Percentiles rank a stretch among this genome's conserved stretches.
Conservation (phyloP, 2,113 vertebrate genomes). For the Pandion haliaetus region DNA sequence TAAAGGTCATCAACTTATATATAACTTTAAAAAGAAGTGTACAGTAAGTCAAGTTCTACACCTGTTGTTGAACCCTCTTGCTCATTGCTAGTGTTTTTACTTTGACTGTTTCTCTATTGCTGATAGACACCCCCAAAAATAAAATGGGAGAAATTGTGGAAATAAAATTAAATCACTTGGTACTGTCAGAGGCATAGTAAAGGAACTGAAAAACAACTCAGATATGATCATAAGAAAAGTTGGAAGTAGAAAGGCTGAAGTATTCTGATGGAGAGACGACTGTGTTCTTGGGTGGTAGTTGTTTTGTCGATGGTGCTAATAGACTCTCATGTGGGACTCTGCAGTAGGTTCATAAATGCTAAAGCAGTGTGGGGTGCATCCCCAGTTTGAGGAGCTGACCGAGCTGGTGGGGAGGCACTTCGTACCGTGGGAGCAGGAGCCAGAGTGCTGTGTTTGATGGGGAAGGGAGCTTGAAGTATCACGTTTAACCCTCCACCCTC, state of each 20-base stretch:
- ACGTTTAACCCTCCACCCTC: neutral
- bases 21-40: neutral
- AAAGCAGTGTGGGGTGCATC: neutral
- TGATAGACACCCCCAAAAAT: neutral
- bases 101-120: neutral
- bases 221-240: neutral
- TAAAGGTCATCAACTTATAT: constrained; percentile 13
- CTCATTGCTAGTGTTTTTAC: neutral
- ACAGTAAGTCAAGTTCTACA: neutral
- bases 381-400: neutral
- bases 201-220: neutral
- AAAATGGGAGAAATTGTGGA: neutral
- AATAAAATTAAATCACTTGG: neutral
- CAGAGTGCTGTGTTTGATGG: fast-evolving
- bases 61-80: neutral
- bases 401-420: neutral
- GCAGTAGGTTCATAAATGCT: fast-evolving
- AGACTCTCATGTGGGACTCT: neutral
- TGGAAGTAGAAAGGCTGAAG: neutral
- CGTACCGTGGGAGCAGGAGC: neutral
- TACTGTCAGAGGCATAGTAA: neutral
- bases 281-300: neutral
- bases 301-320: neutral
- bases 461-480: neutral
- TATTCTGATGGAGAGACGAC: neutral